phyloP scores from a whole-genome alignment of 2,113 vertebrate genomes.

The Tursiops truncatus region DNA sequence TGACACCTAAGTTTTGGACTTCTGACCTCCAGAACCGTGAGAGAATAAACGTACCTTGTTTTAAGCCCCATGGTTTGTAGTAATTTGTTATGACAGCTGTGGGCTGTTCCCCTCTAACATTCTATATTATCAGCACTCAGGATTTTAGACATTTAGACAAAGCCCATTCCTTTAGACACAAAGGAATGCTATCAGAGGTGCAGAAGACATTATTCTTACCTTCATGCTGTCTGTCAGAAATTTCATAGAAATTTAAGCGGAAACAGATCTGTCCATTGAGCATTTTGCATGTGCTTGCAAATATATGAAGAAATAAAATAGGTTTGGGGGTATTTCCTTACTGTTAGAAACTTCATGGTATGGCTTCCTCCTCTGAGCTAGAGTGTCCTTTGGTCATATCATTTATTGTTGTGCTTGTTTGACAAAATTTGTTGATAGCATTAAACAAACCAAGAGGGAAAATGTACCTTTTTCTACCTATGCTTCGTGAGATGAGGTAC shows the following conservation, averaged over 20 bases:
- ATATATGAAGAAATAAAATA: neutral
- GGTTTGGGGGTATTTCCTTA: neutral
- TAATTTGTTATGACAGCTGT: neutral
- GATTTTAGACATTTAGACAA: neutral
- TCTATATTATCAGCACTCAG: neutral
- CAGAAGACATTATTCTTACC: neutral
- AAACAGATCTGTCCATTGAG: neutral
- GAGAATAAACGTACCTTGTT: neutral
- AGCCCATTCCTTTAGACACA: neutral
- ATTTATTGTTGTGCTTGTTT: constrained; percentile 7
- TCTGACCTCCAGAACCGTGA: neutral
- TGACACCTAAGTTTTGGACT: neutral
- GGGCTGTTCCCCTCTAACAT: neutral
- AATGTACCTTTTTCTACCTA: neutral
- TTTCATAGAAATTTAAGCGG: neutral
- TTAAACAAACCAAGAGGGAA: constrained; percentile 25
- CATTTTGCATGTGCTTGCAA: neutral
- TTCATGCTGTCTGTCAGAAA: neutral
- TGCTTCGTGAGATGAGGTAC: neutral
- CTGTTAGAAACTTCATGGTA: neutral
- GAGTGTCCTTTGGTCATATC: neutral
- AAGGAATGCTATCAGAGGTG: neutral
- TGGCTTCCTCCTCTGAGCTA: neutral
- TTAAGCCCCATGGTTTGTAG: neutral
- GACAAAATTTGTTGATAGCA: neutral